Evolutionary conservation across 23 tunicate genomes (phyloP), one percentile per base, ranked within the genome.

Genomic region (Trididemnum clinides): DNA sequence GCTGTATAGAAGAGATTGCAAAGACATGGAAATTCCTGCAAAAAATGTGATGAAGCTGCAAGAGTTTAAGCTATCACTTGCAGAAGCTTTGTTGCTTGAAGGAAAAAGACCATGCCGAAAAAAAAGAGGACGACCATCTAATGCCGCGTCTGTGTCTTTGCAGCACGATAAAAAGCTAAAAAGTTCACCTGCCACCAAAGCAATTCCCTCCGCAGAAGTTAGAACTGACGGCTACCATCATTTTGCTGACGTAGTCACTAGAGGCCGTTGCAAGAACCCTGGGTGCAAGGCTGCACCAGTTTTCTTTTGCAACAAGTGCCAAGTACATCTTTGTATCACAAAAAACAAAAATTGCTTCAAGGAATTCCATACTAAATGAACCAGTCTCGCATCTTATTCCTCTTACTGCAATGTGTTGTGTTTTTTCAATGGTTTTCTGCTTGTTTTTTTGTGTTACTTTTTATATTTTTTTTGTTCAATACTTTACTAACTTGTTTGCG

Each of bases 251-350:
- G 75, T 66, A 4, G 75, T 66, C 5, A 4, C 75, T 3, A 30
- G 75, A 5, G 37, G 37, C 7, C 75, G 37, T n/a, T 66, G 36
- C 37, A 66, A 66, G 31, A 66, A 66, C 4, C 75, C 75, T 30
- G 75, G 75, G 4, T 66, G 75, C 75, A 66, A 31, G n/a, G 75
- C 75, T 10, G 75, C 75, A 30, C 37, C 75, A 29, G 75, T 66
- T 6, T 66, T 29, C 22, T 66, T 66, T 66, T 66, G 75, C 37
- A 30, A 31, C 7, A 66, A 66, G n/a, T 31, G 75, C 75, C 30
- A 66, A 28, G 75, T 66, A 37, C 75, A 66, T 31, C 31, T 66
- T 36, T 66, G 75, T 37, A 66, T 31, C 37, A 28, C 10, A 6
- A 28, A 66, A 31, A 37, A 66, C 37, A 66, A 66, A 32, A 66